Evolutionary conservation across 2,113 vertebrate genomes (phyloP), one percentile per base, ranked within the genome.

Genomic region (Crotophaga sulcirostris): DNA sequence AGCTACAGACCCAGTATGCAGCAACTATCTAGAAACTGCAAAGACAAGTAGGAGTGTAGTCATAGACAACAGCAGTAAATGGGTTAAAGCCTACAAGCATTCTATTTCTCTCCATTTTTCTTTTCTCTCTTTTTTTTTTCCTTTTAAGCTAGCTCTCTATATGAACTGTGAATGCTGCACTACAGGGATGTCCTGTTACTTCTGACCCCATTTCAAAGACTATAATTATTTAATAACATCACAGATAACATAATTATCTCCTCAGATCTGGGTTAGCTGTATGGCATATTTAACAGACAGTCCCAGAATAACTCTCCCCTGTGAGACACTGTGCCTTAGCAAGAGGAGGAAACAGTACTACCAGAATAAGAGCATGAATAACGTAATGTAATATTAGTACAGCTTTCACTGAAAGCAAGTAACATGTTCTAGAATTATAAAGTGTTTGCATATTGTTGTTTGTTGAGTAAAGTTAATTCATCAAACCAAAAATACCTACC

Each of bases 211-310:
- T 90, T 94, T 94, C 63, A 68, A 90, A 45, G 38, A 70, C 34
- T 75, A 52, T 92, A 78, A 94, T 90, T 93, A 90, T 86, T 97
- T 92, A 89, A 93, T 94, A 81, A 47, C 72, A 28, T 80, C 25
- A 80, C 36, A 83, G 58, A 90, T 91, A 92, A 86, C 78, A 54
- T 93, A 94, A 95, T 92, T 94, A 87, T 11, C 49, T 70, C 16
- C 6, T 88, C 72, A 70, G 18, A 84, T 93, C 44, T 94, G 52
- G 78, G 67, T 87, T 81, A 70, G 31, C 55, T 59, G 62, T 34
- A 64, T 77, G 45, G 49, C 36, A 38, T 94, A 88, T 95, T 94
- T 97, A 89, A 96, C 55, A 89, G 72, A 82, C 36, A 87, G 26
- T 9, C 69, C 29, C 38, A 93, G 58, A 92, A 60, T 72, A 92